A percentile compares a stretch with the other conserved stretches of the same genome.
Conservation (phyloP, 2,113 vertebrate species). For the Hippocampus barbouri region DNA sequence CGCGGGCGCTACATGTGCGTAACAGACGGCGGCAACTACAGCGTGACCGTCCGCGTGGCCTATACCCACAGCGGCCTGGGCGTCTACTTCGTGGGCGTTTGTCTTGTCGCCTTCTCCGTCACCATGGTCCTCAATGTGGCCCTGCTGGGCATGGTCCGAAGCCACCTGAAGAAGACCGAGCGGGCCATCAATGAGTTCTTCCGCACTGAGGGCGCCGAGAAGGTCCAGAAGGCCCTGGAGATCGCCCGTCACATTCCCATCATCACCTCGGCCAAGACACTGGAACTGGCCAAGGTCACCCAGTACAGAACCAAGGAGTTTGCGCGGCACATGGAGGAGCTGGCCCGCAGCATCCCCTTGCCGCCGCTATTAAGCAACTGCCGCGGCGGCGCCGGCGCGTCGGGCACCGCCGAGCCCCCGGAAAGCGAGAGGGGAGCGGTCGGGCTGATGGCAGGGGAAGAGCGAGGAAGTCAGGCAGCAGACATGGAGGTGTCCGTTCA, state of each 20-base stretch:
- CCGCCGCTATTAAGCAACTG: slow-evolving; percentile 90
- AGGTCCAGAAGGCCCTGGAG: slow-evolving; percentile 93
- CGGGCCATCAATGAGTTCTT: slow-evolving; percentile 95
- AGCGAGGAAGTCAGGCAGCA: accelerated
- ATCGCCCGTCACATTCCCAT: slow-evolving; percentile 94
- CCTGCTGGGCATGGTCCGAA: slow-evolving; percentile 91
- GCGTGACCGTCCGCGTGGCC: slow-evolving; percentile 83
- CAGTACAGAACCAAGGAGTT: slow-evolving; percentile 95
- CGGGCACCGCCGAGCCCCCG: slow-evolving; percentile 48
- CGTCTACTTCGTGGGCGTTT: slow-evolving; percentile 86
- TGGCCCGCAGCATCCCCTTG: slow-evolving; percentile 89
- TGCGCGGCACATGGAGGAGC: slow-evolving; percentile 90
- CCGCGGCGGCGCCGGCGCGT: slow-evolving; percentile 72
- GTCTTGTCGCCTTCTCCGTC: slow-evolving; percentile 85
- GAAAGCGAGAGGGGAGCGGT: slow-evolving; percentile 41
- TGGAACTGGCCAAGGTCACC: slow-evolving; percentile 85
- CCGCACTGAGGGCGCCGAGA: slow-evolving; percentile 88
- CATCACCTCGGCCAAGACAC: slow-evolving; percentile 86
- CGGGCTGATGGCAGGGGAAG: slow-evolving; percentile 19
- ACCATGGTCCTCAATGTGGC: slow-evolving; percentile 87
- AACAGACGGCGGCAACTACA: slow-evolving; percentile 64
- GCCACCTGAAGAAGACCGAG: slow-evolving; percentile 90
- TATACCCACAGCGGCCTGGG: slow-evolving; percentile 86
- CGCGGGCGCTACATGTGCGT: slow-evolving; percentile 88
- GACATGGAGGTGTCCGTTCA: slow-evolving; percentile 23